Base-by-base conservation (phyloP, 2,797 vertebrate genomes). In the Anabas testudineus region DNA sequence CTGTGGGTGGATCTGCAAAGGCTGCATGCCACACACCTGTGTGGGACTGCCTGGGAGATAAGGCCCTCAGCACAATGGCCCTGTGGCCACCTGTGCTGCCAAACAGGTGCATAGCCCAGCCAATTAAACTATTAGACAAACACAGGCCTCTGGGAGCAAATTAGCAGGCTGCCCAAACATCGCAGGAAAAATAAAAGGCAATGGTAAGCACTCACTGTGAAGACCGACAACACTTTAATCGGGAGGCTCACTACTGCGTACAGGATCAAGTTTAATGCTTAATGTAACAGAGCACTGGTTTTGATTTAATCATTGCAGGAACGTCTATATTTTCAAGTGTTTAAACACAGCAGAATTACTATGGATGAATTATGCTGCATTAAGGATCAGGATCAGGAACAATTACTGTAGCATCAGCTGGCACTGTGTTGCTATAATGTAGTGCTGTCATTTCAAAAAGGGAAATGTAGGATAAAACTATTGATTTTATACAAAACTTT, bases 121-220 rank as follows among this genome's bases (percentile, higher is more conserved):
- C 92, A 93, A 93, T 94, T 94, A 93, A 93, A 93, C 93, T 92
- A 92, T 94, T 91, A 93, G 85, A 91, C 88, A 92, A 93, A 94
- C 89, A 92, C 87, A 86, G 90, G 88, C 88, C 88, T 91, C 81
- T 78, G 89, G 91, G 91, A 94, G 88, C 83, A 93, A 88, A 93
- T 93, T 89, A 93, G 83, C 81, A 78, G 87, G 62, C 80, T 84
- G 81, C 76, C 78, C 66, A 83, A 87, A 87, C 81, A 91, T 82
- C 86, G 86, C 67, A 88, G 75, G 81, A 71, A 82, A 80, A 76
- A 74, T 75, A 87, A 85, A 89, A 92, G 84, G 82, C 78, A 83
- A 47, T 66, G 54, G 71, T 86, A 91, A 90, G 88, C 87, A 86
- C 53, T 78, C 65, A 64, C 51, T 76, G 71, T 71, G 78, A 90